These are phyloP conservation scores for Rhagologus leucostigma DNA, from an alignment of 2,113 vertebrate species.

Conservation along the genomic window DNA sequence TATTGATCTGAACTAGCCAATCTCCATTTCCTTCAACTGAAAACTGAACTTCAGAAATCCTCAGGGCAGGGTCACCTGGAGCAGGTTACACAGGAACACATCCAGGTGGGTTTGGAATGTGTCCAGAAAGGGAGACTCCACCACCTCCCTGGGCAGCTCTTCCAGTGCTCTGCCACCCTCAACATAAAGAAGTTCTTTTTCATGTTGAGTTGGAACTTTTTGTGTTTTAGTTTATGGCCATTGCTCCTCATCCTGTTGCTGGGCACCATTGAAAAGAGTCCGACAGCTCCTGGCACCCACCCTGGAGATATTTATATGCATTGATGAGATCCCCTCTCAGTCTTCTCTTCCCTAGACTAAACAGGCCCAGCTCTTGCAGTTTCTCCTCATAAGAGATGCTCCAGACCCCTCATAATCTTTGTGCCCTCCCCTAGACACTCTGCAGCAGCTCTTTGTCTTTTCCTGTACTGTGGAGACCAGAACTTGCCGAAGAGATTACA, in stretches of 20 bases:
- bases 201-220: background rate
- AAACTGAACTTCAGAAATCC: background rate
- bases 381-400: background rate
- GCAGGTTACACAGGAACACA: background rate
- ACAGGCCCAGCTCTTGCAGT: background rate
- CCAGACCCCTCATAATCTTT: background rate
- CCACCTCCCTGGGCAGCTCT: background rate
- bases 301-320: background rate
- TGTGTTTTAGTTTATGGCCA: background rate
- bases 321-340: background rate
- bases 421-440: background rate
- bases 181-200: background rate
- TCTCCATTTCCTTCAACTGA: background rate
- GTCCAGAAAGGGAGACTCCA: background rate
- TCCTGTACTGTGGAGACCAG: background rate
- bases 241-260: background rate
- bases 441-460: background rate
- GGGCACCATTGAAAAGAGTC: background rate
- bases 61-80: background rate
- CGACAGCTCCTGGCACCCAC: background rate
- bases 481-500: background rate
- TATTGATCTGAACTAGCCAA: background rate
- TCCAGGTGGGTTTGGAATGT: background rate
- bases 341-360: background rate
- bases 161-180: background rate